phyloP scores from a whole-genome alignment of 64 coral and sea anemone species.

The Trachythela sp. region DNA sequence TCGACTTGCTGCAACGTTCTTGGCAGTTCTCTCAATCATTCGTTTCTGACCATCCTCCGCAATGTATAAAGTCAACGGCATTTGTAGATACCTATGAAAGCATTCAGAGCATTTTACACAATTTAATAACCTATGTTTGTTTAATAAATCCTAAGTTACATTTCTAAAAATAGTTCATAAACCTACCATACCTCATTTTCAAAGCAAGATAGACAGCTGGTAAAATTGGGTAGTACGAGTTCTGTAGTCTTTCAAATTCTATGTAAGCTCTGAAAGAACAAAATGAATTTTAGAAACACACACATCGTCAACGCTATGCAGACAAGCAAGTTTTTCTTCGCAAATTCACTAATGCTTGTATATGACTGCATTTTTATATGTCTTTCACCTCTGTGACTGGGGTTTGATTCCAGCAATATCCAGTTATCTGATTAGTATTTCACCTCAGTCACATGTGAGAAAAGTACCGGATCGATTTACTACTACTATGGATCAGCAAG shows the following conservation, averaged over 20 bases:
- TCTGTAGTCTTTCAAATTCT: slow-evolving; percentile 65
- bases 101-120: neutral
- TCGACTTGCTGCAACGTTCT: slow-evolving; percentile 38
- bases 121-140: too few relatives aligned
- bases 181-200: slow-evolving; percentile 70
- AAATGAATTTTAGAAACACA: too few relatives aligned
- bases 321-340: too few relatives aligned
- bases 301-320: neutral
- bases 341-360: too few relatives aligned
- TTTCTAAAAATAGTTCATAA: neutral
- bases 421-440: too few relatives aligned
- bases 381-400: too few relatives aligned
- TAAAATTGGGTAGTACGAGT: slow-evolving; percentile 15
- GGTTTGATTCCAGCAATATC: too few relatives aligned
- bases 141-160: too few relatives aligned
- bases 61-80: slow-evolving; percentile 25
- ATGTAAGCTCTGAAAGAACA: slow-evolving; percentile 69
- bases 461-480: too few relatives aligned
- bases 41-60: slow-evolving; percentile 46
- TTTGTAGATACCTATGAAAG: neutral
- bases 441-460: too few relatives aligned
- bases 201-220: slow-evolving; percentile 86
- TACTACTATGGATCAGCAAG: too few relatives aligned
- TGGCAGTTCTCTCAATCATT: slow-evolving; percentile 57
- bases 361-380: too few relatives aligned